These are phyloP conservation scores for Trematomus bernacchii DNA, from an alignment of 2,797 vertebrate species.

Conservation along the genomic window DNA sequence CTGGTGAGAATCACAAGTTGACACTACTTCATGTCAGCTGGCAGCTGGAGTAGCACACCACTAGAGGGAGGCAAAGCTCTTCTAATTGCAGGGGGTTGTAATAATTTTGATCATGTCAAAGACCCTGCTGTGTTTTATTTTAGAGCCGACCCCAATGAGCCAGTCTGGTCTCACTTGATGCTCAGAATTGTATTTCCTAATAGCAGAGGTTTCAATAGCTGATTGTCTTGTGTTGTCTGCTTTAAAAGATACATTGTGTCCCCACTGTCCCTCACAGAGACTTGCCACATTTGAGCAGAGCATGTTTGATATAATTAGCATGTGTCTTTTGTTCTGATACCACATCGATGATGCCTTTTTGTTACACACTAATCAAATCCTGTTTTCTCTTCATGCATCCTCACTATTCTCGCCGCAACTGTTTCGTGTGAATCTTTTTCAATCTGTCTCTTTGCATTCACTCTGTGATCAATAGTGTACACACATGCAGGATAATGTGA, in stretches of 20 bases:
- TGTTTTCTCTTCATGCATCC: not conserved
- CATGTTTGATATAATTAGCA: not conserved
- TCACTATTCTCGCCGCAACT: not conserved
- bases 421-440: not conserved
- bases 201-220: not conserved
- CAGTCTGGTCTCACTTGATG: not conserved
- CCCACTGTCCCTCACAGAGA: not conserved
- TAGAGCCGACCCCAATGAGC: not conserved
- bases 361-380: too few species aligned
- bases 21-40: not conserved
- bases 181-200: not conserved
- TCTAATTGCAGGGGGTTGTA: not conserved
- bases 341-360: too few species aligned
- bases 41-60: constrained; percentile 4
- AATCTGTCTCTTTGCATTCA: constrained; percentile 8
- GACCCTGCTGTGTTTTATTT: not conserved
- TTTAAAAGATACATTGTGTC: not conserved
- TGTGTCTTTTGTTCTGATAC: not conserved
- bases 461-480: not conserved
- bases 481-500: constrained; percentile 6
- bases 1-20: too few species aligned
- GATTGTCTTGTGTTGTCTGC: not conserved
- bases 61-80: constrained; percentile 68
- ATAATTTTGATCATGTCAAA: not conserved
- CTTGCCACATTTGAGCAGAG: not conserved